Conservation (phyloP, 2,888 invertebrate genomes). For the Idaea dimidiata region DNA sequence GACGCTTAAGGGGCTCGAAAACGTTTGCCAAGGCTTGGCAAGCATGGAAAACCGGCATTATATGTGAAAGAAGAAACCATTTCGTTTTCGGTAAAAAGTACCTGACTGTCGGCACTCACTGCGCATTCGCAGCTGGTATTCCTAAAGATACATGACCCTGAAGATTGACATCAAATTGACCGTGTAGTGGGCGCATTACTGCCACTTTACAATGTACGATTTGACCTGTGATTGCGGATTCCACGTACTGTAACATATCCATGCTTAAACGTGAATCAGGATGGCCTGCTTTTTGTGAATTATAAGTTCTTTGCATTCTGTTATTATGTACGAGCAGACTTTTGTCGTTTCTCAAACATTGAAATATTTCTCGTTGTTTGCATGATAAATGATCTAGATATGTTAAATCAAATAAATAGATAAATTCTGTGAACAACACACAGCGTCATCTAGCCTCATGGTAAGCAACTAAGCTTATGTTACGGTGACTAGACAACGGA, state of each 20-base stretch:
- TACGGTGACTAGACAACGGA: no score
- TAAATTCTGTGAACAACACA: no score
- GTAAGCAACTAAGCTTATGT: no score
- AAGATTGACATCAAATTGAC: neutral
- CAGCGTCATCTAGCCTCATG: no score
- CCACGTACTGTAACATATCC: slow-evolving; percentile 30
- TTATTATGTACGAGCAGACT: slow-evolving; percentile 30
- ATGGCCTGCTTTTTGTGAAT: slow-evolving; percentile 39
- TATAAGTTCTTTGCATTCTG: slow-evolving; percentile 33
- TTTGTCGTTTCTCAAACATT: slow-evolving; percentile 27
- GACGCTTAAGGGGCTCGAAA: no score
- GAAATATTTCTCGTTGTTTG: slow-evolving; percentile 25
- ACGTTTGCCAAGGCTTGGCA: no score
- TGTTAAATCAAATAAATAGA: neutral
- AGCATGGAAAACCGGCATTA: no score
- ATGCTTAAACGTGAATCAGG: slow-evolving; percentile 45
- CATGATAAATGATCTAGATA: slow-evolving; percentile 16
- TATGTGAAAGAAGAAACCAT: neutral
- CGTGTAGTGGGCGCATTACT: slow-evolving; percentile 19
- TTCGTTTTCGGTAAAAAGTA: neutral
- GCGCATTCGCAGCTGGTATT: neutral
- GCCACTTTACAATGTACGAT: slow-evolving; percentile 38
- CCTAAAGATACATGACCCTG: neutral
- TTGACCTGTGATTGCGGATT: slow-evolving; percentile 43
- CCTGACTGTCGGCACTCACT: neutral